These are phyloP conservation scores for Pangasius sanitwongsei DNA, from an alignment of 2,797 vertebrate species.

Conservation along the genomic window DNA sequence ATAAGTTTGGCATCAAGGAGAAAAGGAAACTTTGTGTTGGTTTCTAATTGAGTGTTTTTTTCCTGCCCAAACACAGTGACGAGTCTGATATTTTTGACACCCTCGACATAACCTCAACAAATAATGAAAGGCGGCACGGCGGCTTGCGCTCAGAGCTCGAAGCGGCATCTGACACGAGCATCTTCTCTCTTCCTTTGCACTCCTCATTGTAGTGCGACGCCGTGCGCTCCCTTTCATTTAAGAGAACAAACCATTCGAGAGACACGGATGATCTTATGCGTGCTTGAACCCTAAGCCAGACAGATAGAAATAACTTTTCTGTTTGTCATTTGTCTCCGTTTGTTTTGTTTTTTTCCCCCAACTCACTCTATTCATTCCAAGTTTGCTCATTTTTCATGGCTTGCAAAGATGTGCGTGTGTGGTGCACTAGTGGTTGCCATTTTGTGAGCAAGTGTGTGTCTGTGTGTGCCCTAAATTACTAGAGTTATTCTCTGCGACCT, in stretches of 20 bases:
- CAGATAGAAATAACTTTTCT: constrained; percentile 52
- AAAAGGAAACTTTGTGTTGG: constrained; percentile 50
- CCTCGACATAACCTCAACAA: constrained; percentile 56
- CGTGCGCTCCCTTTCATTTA: constrained; percentile 47
- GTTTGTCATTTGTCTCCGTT: constrained; percentile 47
- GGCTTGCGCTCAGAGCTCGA: constrained; percentile 25
- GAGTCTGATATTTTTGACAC: constrained; percentile 64
- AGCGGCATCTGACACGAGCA: constrained; percentile 22
- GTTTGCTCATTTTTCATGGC: constrained; percentile 30
- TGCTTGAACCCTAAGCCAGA: constrained; percentile 51
- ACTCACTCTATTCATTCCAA: neutral
- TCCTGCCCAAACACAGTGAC: constrained; percentile 60
- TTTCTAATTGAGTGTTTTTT: constrained; percentile 61
- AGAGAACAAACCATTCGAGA: constrained; percentile 47
- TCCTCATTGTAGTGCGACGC: constrained; percentile 36
- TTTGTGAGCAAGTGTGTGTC: neutral
- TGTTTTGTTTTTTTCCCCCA: constrained; percentile 20
- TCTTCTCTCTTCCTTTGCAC: constrained; percentile 26
- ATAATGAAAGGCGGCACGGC: constrained; percentile 57
- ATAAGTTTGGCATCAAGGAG: constrained; percentile 50
- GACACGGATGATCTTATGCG: constrained; percentile 44
- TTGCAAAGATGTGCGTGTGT: constrained; percentile 24
- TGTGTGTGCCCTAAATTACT: constrained; percentile 6
- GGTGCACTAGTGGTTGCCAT: constrained; percentile 25
- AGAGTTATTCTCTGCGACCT: neutral